phyloP scores from a whole-genome alignment of 1,140 invertebrate genomes.

The Tetragnatha versicolor region DNA sequence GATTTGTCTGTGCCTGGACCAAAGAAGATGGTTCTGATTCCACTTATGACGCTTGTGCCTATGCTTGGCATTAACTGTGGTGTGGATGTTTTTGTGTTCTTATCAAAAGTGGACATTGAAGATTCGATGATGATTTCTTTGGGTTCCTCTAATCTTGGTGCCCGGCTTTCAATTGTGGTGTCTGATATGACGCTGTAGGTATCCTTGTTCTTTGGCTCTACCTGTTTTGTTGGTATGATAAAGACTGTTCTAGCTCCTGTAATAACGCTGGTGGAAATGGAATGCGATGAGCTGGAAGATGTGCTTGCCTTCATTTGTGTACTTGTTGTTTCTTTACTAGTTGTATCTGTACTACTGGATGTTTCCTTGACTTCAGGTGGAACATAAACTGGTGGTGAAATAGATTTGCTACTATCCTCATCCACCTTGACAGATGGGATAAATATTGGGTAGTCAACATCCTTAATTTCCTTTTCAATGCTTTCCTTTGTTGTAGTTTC shows the following conservation, averaged over 20 bases:
- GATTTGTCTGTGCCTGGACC: not conserved
- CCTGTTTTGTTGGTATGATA: constrained; percentile 21
- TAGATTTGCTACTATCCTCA: not conserved
- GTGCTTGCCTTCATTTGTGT: not conserved
- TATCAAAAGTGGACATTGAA: not conserved
- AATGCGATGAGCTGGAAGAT: not conserved
- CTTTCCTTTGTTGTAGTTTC: not conserved
- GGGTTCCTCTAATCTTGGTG: constrained; percentile 4
- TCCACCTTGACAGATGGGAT: not conserved
- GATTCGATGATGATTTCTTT: constrained; percentile 20
- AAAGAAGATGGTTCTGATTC: constrained; percentile 52
- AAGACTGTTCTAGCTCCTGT: constrained; percentile 52
- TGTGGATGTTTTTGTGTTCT: not conserved
- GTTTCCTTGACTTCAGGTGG: not conserved
- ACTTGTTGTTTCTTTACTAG: not conserved
- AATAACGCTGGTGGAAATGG: constrained; percentile 42
- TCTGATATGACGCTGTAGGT: not conserved
- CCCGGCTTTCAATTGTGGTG: not conserved
- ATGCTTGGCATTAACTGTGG: constrained; percentile 26
- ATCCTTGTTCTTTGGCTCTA: constrained; percentile 6
- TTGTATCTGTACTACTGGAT: not conserved
- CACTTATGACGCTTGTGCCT: constrained; percentile 39
- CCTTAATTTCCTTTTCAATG: constrained; percentile 10
- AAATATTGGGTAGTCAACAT: constrained; percentile 46
- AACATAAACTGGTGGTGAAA: constrained; percentile 35